Percentiles rank a stretch among this genome's conserved stretches.
Conservation (phyloP, 2,113 vertebrate genomes). For the Danio rerio region DNA sequence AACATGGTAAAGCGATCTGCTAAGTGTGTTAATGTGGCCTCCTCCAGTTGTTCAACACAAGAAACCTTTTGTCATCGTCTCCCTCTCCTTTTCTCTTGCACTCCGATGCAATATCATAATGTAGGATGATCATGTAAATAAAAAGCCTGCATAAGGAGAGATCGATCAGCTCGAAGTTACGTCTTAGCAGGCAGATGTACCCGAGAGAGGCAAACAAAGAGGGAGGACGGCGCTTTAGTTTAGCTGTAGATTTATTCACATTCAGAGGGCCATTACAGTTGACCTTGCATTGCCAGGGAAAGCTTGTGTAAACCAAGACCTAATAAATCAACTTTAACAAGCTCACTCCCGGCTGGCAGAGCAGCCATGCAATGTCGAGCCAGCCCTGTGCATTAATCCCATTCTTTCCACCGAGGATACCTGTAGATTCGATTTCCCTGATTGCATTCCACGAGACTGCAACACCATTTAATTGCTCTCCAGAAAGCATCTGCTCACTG, state of each 20-base stretch:
- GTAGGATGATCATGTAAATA: slow-evolving; percentile 19
- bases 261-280: slow-evolving; percentile 80
- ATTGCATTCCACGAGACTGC: slow-evolving; percentile 71
- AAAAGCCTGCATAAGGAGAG: slow-evolving; percentile 1
- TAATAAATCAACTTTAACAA: slow-evolving; percentile 85
- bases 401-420: slow-evolving; percentile 70
- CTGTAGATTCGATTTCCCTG: slow-evolving; percentile 74
- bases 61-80: neutral
- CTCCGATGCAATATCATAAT: slow-evolving; percentile 31
- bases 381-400: slow-evolving; percentile 72
- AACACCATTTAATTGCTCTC: slow-evolving; percentile 75
- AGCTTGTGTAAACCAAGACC: slow-evolving; percentile 77
- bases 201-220: slow-evolving; percentile 52
- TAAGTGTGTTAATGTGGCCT: slow-evolving; percentile 67
- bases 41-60: slow-evolving; percentile 49
- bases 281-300: slow-evolving; percentile 78
- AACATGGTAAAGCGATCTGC: slow-evolving; percentile 51
- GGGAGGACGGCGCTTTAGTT: slow-evolving; percentile 60
- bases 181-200: slow-evolving; percentile 8
- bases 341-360: slow-evolving; percentile 66
- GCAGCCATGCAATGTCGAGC: slow-evolving; percentile 69
- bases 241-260: slow-evolving; percentile 78
- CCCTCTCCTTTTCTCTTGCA: neutral
- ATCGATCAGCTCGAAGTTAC: slow-evolving; percentile 20
- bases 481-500: slow-evolving; percentile 68